A percentile compares a stretch with the other conserved stretches of the same genome.
phyloP scores from a whole-genome alignment of 1,140 invertebrate species.

The Leptinotarsa texana region DNA sequence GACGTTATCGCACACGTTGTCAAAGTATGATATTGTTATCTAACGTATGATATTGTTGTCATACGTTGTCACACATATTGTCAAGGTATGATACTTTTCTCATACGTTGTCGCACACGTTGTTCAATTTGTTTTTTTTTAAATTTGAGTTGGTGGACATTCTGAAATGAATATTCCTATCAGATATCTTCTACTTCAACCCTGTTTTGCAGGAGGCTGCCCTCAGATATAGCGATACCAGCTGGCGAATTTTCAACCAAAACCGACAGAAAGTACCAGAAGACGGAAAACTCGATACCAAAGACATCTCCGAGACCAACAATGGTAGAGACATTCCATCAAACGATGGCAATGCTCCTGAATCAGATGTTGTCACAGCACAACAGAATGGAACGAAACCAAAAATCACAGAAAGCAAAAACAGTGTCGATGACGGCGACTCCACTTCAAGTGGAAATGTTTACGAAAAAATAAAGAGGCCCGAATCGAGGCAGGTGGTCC shows the following conservation, averaged over 20 bases:
- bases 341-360: not conserved
- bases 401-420: constrained; percentile 25
- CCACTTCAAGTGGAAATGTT: constrained; percentile 26
- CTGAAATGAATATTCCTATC: no score
- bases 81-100: no score
- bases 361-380: constrained; percentile 9
- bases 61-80: no score
- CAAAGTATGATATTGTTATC: no score
- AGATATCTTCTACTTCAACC: not conserved
- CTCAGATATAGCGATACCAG: constrained; percentile 64
- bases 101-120: no score
- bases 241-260: constrained; percentile 63
- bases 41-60: no score
- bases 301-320: constrained; percentile 15
- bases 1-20: no score
- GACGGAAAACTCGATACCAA: constrained; percentile 39
- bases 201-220: constrained; percentile 58
- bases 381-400: constrained; percentile 12
- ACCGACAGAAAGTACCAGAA: constrained; percentile 51
- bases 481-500: constrained; percentile 32
- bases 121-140: no score
- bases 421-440: not conserved
- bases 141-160: no score
- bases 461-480: constrained; percentile 21
- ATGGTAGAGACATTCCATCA: not conserved